phyloP scores from a whole-genome alignment of 2,888 invertebrate species.

The Mythimna albipuncta region DNA sequence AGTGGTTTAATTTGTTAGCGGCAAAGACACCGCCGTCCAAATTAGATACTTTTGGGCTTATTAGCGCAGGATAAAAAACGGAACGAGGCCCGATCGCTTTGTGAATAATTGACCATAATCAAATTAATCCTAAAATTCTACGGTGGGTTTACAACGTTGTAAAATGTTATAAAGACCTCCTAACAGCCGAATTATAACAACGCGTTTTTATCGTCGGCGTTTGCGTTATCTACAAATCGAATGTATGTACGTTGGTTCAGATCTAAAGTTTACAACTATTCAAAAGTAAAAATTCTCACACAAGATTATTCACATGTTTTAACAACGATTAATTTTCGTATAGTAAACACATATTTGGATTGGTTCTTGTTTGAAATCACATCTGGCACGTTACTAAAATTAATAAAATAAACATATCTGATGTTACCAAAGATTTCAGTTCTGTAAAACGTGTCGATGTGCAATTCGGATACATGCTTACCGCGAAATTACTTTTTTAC shows the following conservation, averaged over 20 bases:
- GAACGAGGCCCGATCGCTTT: slow-evolving; percentile 86
- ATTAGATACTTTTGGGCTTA: slow-evolving; percentile 90
- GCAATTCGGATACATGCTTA: slow-evolving; percentile 52
- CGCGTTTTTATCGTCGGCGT: slow-evolving; percentile 75
- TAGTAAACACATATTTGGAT: slow-evolving; percentile 60
- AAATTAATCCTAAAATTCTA: slow-evolving; percentile 90
- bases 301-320: slow-evolving; percentile 42
- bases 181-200: slow-evolving; percentile 84
- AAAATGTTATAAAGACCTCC: slow-evolving; percentile 89
- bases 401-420: slow-evolving; percentile 68
- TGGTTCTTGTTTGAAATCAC: slow-evolving; percentile 62
- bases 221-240: slow-evolving; percentile 43
- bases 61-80: slow-evolving; percentile 87
- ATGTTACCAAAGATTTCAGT: slow-evolving; percentile 57
- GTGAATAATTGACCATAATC: slow-evolving; percentile 91
- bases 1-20: slow-evolving; percentile 89
- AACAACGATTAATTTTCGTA: slow-evolving; percentile 53
- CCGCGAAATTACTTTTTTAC: slow-evolving; percentile 63
- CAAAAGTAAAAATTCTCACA: slow-evolving; percentile 36
- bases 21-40: slow-evolving; percentile 89
- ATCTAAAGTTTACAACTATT: slow-evolving; percentile 22
- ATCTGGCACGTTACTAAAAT: slow-evolving; percentile 64
- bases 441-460: slow-evolving; percentile 20
- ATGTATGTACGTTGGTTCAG: slow-evolving; percentile 18
- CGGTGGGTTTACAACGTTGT: slow-evolving; percentile 90